phyloP scores from a whole-genome alignment of 2,888 invertebrate species.

The Mythimna pallens region DNA sequence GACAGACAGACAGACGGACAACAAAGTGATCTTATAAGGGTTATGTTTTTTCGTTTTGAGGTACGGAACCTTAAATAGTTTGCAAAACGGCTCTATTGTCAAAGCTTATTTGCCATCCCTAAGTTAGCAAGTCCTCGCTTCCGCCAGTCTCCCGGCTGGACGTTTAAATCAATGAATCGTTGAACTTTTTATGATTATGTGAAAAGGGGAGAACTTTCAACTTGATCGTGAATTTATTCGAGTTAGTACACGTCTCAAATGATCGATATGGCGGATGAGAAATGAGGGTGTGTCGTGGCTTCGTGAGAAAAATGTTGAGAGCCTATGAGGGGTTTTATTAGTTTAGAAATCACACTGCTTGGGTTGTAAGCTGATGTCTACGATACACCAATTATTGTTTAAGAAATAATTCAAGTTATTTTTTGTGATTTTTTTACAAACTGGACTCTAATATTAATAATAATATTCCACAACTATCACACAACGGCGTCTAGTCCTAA shows the following conservation, averaged over 20 bases:
- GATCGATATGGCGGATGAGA: conserved; percentile 3
- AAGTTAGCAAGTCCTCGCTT: conserved; percentile 38
- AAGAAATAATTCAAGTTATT: too few species aligned
- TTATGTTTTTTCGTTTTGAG: too few species aligned
- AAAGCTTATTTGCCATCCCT: conserved; percentile 34
- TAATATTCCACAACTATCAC: too few species aligned
- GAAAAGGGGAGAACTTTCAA: conserved; percentile 47
- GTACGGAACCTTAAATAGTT: too few species aligned
- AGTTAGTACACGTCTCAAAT: conserved; percentile 1
- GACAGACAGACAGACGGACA: too few species aligned
- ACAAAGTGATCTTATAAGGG: too few species aligned
- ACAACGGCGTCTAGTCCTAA: too few species aligned
- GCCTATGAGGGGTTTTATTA: neutral
- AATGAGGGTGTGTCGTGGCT: neutral
- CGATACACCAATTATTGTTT: too few species aligned
- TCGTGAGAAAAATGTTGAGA: neutral
- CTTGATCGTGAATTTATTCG: conserved; percentile 4
- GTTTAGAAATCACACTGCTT: neutral
- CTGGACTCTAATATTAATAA: too few species aligned
- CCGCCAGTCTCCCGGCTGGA: conserved; percentile 48
- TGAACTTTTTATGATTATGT: conserved; percentile 51
- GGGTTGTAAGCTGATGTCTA: too few species aligned
- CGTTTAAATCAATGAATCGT: conserved; percentile 67
- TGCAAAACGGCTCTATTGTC: too few species aligned
- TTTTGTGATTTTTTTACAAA: too few species aligned